Evolutionary conservation across 1,140 invertebrate genomes (phyloP), one percentile per base, ranked within the genome.

Genomic region (Maconellicoccus hirsutus): DNA sequence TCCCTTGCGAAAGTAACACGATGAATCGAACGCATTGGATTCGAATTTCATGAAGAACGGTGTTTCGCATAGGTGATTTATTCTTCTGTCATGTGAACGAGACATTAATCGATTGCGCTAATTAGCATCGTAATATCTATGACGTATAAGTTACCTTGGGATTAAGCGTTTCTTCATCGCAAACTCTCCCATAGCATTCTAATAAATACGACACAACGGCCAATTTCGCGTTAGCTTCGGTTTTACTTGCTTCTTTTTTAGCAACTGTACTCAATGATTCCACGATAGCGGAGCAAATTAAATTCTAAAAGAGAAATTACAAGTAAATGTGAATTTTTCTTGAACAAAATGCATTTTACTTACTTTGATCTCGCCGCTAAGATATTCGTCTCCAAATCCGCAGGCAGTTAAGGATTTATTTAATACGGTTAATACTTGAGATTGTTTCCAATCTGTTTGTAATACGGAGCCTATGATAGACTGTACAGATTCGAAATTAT

Each of bases 81-180:
- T 82, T 82, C 78, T 80, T 81, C 84, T 86, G 78, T 59, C 77
- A 77, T 70, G 73, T 73, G 74, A 75, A 72, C n/a, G n/a, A n/a
- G n/a, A n/a, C n/a, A n/a, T n/a, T n/a, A n/a, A n/a, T n/a, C n/a
- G n/a, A n/a, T n/a, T n/a, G n/a, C n/a, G n/a, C n/a, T n/a, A n/a
- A n/a, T n/a, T 59, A 70, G 8, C 23, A 8, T 52, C 19, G 22
- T 7, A 59, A 72, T 16, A 2, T 7, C 1, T 59, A 27, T 26
- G 38, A 39, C n/a, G n/a, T 26, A 71, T 14, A 42, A 69, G 73
- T 74, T 75, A 86, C 85, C 82, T 91, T 93, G 22, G 90, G 87
- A 77, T 89, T 81, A 78, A 87, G 86, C 74, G 84, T 81, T 77
- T 89, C 87, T 75, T 90, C 87, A 0, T 85, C 74, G 52, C 83